Base-by-base conservation (phyloP, 2,797 vertebrate species). In the Toxotes lorentzi region DNA sequence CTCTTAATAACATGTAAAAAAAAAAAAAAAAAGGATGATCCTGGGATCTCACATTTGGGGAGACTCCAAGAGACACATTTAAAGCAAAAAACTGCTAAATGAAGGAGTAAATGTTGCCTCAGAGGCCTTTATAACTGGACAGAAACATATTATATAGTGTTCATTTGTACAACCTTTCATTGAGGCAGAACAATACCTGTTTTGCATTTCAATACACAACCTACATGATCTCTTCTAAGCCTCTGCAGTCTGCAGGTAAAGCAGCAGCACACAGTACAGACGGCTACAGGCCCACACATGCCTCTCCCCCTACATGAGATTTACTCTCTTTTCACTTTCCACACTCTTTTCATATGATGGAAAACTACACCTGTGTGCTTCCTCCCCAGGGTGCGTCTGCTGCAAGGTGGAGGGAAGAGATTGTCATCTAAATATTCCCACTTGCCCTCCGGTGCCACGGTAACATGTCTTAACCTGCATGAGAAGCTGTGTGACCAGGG, bases 361-460 rank as follows among this genome's bases (percentile, higher is more conserved):
- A 83, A 93, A 89, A 85, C 58, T 64, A 73, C 73, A 60, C 32
- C 35, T 54, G 9, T 4, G 23, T 57, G 11, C 27, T 32, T 19
- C 57, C 48, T 19, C 21, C 23, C 34, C 21, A 23, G 35, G 14
- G 13, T 34, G 2, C 30, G 41, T 53, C 45, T 9, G 1, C 57
- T 19, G 47, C 19, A 24, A 14, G 57, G 32, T 12, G 24, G 43
- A 64, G 19, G 61, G 50, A 17, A 47, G 62, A 72, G 73, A 73
- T 57, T 60, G 56, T 32, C 64, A 59, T 81, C 82, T 76, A 80
- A 90, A 85, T 85, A 78, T 78, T 75, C 76, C 72, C 76, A 19
- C 12, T 21, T 58, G 81, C 74, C 60, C 21, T 64, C 5, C 21
- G 82, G 58, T 78, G 77, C 81, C 79, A 77, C 47, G 59, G 87